Conservation (phyloP, 2,888 invertebrate genomes). For the Chloromyia formosa region DNA sequence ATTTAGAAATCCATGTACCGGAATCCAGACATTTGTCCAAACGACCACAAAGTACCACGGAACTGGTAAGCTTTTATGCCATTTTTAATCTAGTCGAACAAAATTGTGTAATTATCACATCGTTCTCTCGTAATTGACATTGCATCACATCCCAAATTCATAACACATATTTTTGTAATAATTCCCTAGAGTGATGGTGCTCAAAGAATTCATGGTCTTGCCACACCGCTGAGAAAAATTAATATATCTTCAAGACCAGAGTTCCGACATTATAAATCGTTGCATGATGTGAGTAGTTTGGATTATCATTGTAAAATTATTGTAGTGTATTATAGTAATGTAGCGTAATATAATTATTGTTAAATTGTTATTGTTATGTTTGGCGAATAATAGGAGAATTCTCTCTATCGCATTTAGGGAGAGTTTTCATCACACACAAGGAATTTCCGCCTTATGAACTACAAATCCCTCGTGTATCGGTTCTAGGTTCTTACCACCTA, state of each 20-base stretch:
- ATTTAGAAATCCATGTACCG: conserved; percentile 71
- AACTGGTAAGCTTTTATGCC: conserved; percentile 58
- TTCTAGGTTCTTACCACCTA: too few relatives aligned
- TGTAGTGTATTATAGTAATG: neutral
- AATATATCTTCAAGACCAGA: conserved; percentile 65
- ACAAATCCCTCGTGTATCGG: too few relatives aligned
- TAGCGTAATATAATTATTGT: too few relatives aligned
- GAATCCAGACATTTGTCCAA: conserved; percentile 65
- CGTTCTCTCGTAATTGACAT: neutral
- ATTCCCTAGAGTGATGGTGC: conserved; percentile 64
- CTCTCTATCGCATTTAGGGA: too few relatives aligned
- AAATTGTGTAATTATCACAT: neutral
- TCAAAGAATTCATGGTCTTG: conserved; percentile 65
- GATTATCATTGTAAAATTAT: conserved; percentile 5
- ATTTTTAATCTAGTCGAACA: too few relatives aligned
- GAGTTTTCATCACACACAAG: too few relatives aligned
- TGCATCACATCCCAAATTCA: neutral
- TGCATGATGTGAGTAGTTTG: conserved; percentile 65
- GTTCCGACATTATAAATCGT: conserved; percentile 63
- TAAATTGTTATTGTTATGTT: too few relatives aligned
- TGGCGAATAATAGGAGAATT: too few relatives aligned
- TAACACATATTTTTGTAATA: conserved; percentile 51
- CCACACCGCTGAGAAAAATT: conserved; percentile 65
- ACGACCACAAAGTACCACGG: conserved; percentile 63
- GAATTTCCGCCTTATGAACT: too few relatives aligned